phyloP scores from a whole-genome alignment of 1,140 invertebrate genomes.

The Pseudomyrmex cubaensis region DNA sequence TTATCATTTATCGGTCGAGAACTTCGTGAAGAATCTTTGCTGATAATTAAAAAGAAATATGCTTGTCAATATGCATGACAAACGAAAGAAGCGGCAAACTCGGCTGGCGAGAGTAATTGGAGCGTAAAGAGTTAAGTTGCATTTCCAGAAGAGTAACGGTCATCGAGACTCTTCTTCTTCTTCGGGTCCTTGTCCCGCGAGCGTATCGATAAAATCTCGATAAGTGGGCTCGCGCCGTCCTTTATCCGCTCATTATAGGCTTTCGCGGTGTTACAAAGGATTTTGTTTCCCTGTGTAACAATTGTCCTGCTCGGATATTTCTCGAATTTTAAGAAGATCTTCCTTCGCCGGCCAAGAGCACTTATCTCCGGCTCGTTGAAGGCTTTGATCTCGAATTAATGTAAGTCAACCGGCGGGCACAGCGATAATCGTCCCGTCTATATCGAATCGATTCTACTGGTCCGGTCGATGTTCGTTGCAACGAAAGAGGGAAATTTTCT shows the following conservation, averaged over 20 bases:
- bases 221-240: slow-evolving; percentile 15
- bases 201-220: slow-evolving; percentile 66
- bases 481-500: slow-evolving; percentile 23
- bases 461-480: slow-evolving; percentile 29
- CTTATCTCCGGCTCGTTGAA: slow-evolving; percentile 13
- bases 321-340: slow-evolving; percentile 21
- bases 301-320: slow-evolving; percentile 38
- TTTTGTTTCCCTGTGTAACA: slow-evolving; percentile 63
- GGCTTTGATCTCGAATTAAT: slow-evolving; percentile 68
- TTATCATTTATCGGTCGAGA: not conserved
- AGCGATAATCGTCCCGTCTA: slow-evolving; percentile 46
- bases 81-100: slow-evolving; percentile 9
- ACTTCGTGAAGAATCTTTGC: not conserved
- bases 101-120: slow-evolving; percentile 35
- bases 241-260: slow-evolving; percentile 63
- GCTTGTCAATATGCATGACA: slow-evolving; percentile 34
- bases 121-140: slow-evolving; percentile 43
- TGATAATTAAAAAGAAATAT: slow-evolving; percentile 34
- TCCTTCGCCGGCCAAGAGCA: not conserved
- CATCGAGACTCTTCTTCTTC: slow-evolving; percentile 7
- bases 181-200: not conserved
- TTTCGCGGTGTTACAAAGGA: slow-evolving; percentile 62
- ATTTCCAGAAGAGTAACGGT: slow-evolving; percentile 34
- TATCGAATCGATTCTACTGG: slow-evolving; percentile 43
- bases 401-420: slow-evolving; percentile 32